Conservation (phyloP, 2,888 invertebrate species). For the Leptinotarsa rubiginosa region DNA sequence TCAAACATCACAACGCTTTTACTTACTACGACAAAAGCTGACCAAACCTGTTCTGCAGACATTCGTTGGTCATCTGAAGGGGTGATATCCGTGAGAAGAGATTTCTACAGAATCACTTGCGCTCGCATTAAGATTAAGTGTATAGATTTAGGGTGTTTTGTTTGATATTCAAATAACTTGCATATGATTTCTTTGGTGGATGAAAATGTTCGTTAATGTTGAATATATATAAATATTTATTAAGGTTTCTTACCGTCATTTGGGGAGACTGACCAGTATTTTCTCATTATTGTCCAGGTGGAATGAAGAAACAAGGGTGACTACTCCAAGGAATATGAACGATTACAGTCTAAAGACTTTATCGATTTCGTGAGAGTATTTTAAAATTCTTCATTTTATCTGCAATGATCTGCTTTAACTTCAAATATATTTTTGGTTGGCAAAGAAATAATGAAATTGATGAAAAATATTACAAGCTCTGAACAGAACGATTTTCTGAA, state of each 20-base stretch:
- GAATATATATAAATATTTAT: constrained; percentile 36
- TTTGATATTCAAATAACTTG: constrained; percentile 57
- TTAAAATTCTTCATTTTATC: not conserved
- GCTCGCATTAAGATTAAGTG: constrained; percentile 40
- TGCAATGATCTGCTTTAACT: too few species aligned
- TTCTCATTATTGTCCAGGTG: constrained; percentile 5
- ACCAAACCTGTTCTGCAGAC: constrained; percentile 58
- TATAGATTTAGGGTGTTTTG: constrained; percentile 52
- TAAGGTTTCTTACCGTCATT: not conserved
- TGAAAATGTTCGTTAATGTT: constrained; percentile 28
- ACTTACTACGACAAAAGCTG: constrained; percentile 40
- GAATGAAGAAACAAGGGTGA: not conserved
- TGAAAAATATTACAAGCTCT: too few species aligned
- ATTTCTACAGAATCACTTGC: constrained; percentile 39
- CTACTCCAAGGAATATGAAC: not conserved
- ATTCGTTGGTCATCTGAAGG: constrained; percentile 52
- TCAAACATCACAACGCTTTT: not conserved
- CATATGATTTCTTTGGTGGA: constrained; percentile 35
- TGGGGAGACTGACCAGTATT: constrained; percentile 20
- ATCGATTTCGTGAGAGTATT: not conserved
- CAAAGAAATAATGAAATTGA: too few species aligned
- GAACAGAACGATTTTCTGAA: too few species aligned
- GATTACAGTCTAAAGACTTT: not conserved
- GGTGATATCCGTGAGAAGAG: constrained; percentile 49
- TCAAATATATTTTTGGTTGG: too few species aligned